These are phyloP conservation scores for Leptatherina wallacei DNA, from an alignment of 2,797 vertebrate genomes.

Conservation along the genomic window DNA sequence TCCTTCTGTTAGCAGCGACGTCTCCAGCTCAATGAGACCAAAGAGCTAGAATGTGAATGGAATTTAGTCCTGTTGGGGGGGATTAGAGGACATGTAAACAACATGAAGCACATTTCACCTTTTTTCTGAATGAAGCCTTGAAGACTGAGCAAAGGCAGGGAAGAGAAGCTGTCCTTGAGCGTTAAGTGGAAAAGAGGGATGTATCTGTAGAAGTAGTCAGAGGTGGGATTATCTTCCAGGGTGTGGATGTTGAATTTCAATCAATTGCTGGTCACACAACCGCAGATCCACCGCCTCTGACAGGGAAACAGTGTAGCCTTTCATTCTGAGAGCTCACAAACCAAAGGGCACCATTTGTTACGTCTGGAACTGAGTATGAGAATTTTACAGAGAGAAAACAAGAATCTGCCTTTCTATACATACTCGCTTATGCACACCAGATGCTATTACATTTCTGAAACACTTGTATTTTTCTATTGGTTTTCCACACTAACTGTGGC, in stretches of 20 bases:
- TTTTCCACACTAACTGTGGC: neutral
- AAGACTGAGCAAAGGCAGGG: conserved; percentile 8
- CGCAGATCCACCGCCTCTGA: conserved; percentile 42
- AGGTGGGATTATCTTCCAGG: conserved; percentile 62
- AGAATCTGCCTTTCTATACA: neutral
- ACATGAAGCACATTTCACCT: conserved; percentile 1
- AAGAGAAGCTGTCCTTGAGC: conserved; percentile 33
- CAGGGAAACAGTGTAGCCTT: conserved; percentile 58
- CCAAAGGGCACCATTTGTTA: conserved; percentile 59
- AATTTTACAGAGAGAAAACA: conserved; percentile 8
- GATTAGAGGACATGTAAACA: conserved; percentile 17
- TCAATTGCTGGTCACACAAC: conserved; percentile 47
- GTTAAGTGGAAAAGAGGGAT: conserved; percentile 49
- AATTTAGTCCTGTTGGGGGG: conserved; percentile 8
- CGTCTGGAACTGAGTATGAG: conserved; percentile 20
- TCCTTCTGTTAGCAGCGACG: conserved; percentile 45
- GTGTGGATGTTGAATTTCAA: conserved; percentile 62
- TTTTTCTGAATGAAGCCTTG: conserved; percentile 31
- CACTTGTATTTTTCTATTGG: neutral
- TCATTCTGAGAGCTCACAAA: conserved; percentile 66
- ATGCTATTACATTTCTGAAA: conserved; percentile 18
- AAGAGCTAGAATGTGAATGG: conserved; percentile 42
- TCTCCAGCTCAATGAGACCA: conserved; percentile 21
- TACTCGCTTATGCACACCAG: neutral
- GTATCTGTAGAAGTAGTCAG: conserved; percentile 51